These are phyloP conservation scores for Scaptomyza flava DNA, from an alignment of 2,888 invertebrate genomes.

Conservation along the genomic window DNA sequence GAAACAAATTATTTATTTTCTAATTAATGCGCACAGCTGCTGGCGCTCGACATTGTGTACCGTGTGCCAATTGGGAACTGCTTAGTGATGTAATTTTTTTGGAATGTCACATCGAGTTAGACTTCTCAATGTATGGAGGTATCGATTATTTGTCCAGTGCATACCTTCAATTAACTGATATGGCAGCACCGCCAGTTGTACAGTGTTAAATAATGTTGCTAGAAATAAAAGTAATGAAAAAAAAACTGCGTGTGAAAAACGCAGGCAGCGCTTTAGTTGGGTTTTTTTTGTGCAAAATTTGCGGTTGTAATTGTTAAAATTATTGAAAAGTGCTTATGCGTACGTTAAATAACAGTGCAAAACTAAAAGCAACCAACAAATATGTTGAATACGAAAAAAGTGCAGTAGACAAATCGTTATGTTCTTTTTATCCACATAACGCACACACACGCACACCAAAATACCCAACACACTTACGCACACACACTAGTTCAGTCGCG, in stretches of 20 bases:
- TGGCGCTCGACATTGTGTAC: conserved; percentile 61
- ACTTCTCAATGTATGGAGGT: not conserved
- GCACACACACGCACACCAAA: conserved; percentile 52
- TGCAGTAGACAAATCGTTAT: conserved; percentile 58
- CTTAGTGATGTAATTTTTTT: conserved; percentile 6
- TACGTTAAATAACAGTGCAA: conserved; percentile 23
- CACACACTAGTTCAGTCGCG: conserved; percentile 12
- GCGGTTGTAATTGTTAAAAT: conserved; percentile 16
- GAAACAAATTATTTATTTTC: conserved; percentile 62
- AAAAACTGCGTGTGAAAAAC: conserved; percentile 60
- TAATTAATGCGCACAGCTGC: conserved; percentile 75
- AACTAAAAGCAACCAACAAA: conserved; percentile 23
- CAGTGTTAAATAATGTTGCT: conserved; percentile 33
- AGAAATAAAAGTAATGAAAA: conserved; percentile 31
- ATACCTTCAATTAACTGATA: not conserved
- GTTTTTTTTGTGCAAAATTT: conserved; percentile 34
- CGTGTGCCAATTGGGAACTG: conserved; percentile 56
- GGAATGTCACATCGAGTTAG: conserved; percentile 25
- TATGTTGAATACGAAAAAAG: conserved; percentile 45
- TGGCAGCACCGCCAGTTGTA: conserved; percentile 27
- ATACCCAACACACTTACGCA: conserved; percentile 11
- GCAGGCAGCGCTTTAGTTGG: conserved; percentile 53
- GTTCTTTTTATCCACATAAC: conserved; percentile 67
- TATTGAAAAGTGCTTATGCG: conserved; percentile 16
- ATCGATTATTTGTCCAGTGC: not conserved